Evolutionary conservation across 2,113 vertebrate genomes (phyloP).

Genomic region (Plotosus lineatus): DNA sequence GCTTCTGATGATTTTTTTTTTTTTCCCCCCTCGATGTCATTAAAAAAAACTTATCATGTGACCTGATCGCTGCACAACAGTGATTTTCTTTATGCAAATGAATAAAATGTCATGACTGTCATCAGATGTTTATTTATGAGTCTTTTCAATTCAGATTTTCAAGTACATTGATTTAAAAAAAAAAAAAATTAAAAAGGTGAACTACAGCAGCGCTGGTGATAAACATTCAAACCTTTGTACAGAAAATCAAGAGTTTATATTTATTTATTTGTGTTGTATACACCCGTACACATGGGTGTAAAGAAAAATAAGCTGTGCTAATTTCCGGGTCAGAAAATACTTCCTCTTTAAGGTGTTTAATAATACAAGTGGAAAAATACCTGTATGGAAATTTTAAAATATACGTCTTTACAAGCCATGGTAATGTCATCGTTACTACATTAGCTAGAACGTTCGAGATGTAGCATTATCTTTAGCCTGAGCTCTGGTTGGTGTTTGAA

Average conservation of each 20-base stretch:
- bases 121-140: background rate
- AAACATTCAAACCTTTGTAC: background rate
- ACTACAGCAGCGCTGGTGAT: background rate
- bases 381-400: too few species aligned
- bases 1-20: slow-evolving; percentile 59
- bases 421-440: background rate
- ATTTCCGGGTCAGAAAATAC: background rate
- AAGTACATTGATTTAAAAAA: too few species aligned
- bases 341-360: too few species aligned
- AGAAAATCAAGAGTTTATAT: too few species aligned
- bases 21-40: slow-evolving; percentile 13
- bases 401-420: background rate
- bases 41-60: slow-evolving; percentile 66
- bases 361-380: too few species aligned
- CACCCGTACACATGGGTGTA: too few species aligned
- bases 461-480: background rate
- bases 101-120: slow-evolving; percentile 69
- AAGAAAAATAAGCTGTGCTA: background rate
- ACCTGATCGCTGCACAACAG: slow-evolving; percentile 65
- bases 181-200: background rate
- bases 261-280: too few species aligned
- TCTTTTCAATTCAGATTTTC: background rate
- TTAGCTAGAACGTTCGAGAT: background rate
- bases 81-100: slow-evolving; percentile 78
- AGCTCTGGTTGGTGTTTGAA: slow-evolving; percentile 19